Evolutionary conservation across 2,888 invertebrate species (phyloP), one percentile per base, ranked within the genome.

Genomic region (Lithophane semibrunnea): DNA sequence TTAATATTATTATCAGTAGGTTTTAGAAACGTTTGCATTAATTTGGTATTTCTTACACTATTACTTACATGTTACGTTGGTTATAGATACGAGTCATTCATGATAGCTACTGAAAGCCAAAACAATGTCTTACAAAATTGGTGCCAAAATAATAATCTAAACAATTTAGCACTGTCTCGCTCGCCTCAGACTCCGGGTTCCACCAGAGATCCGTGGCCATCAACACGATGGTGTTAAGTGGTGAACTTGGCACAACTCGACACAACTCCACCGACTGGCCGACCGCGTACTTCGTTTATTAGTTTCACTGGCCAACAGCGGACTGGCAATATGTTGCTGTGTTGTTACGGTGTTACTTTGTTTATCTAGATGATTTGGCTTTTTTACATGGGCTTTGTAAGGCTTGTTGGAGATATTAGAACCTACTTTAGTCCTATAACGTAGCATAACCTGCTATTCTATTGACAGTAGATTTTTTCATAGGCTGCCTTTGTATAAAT

Each of bases 221-320:
- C 65, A 75, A 80, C 78, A 67, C 42, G 74, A 71, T 65, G 72
- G 75, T 70, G 76, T 65, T 87, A 83, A 86, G 78, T 76, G 86
- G 64, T 74, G 73, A 86, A 87, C 76, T 87, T 83, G 74, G 80
- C 71, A 71, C 75, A 73, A 87, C 79, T 82, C 42, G 42, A 16
- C 73, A 60, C 60, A 80, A 76, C 82, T 80, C 74, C 56, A 2
- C 76, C 69, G 68, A 76, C 83, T 61, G 66, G 52, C 72, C 67
- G 37, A 85, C 82, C 85, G 77, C 88, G 54, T 56, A 79, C 85
- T 87, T 85, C 79, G 79, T 85, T 87, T 88, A 87, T 87, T 87
- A 87, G 87, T 87, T 88, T 79, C 72, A 29, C 78, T 61, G 73
- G 44, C 69, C 70, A 74, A 81, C 88, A 73, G 47, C 67, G 24